phyloP scores from a whole-genome alignment of 2,113 vertebrate genomes.

The Spilogale gracilis region DNA sequence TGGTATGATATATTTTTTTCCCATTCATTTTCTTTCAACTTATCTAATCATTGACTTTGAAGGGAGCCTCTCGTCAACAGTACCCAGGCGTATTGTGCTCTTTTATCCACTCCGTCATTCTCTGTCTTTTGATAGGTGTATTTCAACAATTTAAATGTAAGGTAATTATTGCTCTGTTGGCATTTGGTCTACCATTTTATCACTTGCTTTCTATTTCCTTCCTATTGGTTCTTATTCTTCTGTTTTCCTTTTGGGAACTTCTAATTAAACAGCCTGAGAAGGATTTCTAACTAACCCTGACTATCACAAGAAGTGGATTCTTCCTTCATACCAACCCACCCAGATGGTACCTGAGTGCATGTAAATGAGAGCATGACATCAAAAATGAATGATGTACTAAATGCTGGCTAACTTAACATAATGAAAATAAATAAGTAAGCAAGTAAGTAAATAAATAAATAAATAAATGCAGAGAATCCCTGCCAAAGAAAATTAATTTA shows the following conservation, averaged over 20 bases:
- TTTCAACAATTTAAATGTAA: background rate
- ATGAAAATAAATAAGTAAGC: too few relatives aligned
- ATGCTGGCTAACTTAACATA: too few relatives aligned
- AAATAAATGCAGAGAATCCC: too few relatives aligned
- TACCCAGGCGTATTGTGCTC: background rate
- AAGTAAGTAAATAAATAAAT: too few relatives aligned
- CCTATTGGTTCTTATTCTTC: background rate
- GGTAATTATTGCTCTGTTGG: background rate
- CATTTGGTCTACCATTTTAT: background rate
- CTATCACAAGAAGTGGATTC: background rate
- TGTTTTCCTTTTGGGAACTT: background rate
- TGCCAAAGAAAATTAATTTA: too few relatives aligned
- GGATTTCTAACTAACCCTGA: slow-evolving; percentile 1
- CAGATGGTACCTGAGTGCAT: background rate
- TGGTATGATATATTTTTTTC: background rate
- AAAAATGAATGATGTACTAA: too few relatives aligned
- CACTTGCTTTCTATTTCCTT: background rate
- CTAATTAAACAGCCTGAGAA: background rate
- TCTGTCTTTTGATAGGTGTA: background rate
- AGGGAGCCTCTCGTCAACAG: background rate
- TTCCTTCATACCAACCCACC: background rate
- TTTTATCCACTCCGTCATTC: background rate
- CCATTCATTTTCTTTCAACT: background rate
- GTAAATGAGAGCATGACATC: background rate
- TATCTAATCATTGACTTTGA: background rate